Conservation (phyloP, 1,140 invertebrate species). For the Leptinotarsa undecemlineata region DNA sequence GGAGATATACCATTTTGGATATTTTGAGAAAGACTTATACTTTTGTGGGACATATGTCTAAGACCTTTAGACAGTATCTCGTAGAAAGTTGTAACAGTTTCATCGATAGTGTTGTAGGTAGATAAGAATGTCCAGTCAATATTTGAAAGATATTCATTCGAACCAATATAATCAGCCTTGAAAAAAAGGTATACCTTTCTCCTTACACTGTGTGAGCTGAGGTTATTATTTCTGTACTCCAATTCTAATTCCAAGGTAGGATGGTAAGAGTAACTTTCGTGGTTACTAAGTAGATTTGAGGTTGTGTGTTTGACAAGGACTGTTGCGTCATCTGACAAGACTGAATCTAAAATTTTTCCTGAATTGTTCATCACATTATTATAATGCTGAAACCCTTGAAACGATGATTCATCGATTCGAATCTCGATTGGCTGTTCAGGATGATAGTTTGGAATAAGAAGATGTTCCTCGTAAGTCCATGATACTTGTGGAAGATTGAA, state of each 20-base stretch:
- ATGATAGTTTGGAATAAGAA: neutral
- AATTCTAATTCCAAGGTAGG: neutral
- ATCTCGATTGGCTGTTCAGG: too few species aligned
- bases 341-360: conserved; percentile 4
- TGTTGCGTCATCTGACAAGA: neutral
- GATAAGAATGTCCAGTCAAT: neutral
- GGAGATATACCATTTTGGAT: neutral
- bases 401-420: too few species aligned
- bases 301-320: neutral
- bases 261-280: neutral
- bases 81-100: neutral
- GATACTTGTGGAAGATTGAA: neutral
- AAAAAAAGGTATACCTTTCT: conserved; percentile 2
- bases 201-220: neutral
- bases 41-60: neutral
- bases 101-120: neutral
- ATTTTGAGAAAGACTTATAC: conserved; percentile 1
- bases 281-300: neutral
- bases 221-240: neutral
- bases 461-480: neutral
- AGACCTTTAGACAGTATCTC: too few species aligned
- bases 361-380: neutral
- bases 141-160: conserved; percentile 1
- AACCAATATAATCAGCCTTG: neutral
- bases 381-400: neutral